These are phyloP conservation scores for Hemicordylus capensis DNA, from an alignment of 2,113 vertebrate genomes.

Conservation along the genomic window DNA sequence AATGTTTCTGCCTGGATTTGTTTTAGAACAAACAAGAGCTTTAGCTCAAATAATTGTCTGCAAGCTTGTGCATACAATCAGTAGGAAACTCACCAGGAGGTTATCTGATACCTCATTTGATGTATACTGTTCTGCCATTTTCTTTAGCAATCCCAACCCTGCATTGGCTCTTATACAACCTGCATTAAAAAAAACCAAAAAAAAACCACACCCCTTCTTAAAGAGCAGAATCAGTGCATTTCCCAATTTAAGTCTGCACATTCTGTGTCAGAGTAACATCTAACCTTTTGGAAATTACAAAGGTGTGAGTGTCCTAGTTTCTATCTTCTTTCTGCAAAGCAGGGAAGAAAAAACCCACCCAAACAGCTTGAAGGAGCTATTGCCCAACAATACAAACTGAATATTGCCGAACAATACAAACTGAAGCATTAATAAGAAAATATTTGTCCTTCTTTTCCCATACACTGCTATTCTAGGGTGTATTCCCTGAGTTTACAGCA, in stretches of 20 bases:
- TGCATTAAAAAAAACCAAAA: not conserved
- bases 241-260: not conserved
- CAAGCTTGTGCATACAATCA: not conserved
- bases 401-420: not conserved
- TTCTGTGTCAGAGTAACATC: not conserved
- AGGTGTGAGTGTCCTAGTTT: not conserved
- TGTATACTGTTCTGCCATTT: not conserved
- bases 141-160: slow-evolving; percentile 1
- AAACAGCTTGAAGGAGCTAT: not conserved
- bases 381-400: not conserved
- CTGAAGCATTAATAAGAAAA: not conserved
- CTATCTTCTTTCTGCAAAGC: not conserved
- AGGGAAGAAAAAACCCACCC: not conserved
- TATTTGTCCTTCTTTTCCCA: slow-evolving; percentile 25
- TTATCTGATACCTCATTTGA: slow-evolving; percentile 21
- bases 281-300: not conserved
- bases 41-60: slow-evolving; percentile 23
- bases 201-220: too few species aligned
- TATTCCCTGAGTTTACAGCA: slow-evolving; percentile 1
- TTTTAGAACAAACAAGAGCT: slow-evolving; percentile 29
- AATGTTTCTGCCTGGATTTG: slow-evolving; percentile 30
- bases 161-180: not conserved
- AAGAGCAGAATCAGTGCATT: not conserved
- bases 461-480: not conserved
- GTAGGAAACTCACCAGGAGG: not conserved